Evolutionary conservation across 2,113 vertebrate genomes (phyloP), one percentile per base, ranked within the genome.

Genomic region (Corydoras maculifer): DNA sequence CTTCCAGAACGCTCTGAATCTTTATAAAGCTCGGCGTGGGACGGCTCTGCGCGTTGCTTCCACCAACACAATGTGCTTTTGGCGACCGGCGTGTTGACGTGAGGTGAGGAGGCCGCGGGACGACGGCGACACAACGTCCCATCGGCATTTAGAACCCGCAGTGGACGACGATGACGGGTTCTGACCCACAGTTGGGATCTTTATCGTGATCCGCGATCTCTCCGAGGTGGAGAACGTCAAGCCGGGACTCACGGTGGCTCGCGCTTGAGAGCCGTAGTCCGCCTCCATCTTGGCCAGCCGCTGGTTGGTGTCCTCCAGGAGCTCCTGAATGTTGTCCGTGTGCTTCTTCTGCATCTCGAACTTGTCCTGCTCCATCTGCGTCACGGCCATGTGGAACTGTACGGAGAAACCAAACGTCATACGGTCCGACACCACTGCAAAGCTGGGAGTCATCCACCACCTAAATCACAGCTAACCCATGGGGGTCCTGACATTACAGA

Each of bases 341-440:
- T 96, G 94, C 69, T 86, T 92, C 88, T 92, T 96, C 77, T 87
- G 92, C 76, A 98, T 79, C 9, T 87, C 88, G 74, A 95, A 91
- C 84, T 97, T 99, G 76, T 98, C 93, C 84, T 92, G 94, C 80
- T 99, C 97, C 90, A 94, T 90, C 75, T 93, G 89, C 0, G 94
- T 85, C 58, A 94, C 80, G 0, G 91, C 82, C 9, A 68, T 86
- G 60, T 96, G 93, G 54, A 98, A 84, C 97, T 99, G 77, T 4
- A 68, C 1, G 53, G 25, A 60, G 60, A 71, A 79, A 10, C 8
- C 18, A 43, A 5, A 43, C 7, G 35, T 43, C 7, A 4, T 2
- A 2, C 35, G 7, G 35, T 2, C 35, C 4, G 35, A 43, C 18
- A 25, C 18, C 18, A 25, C 18, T 25, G 18, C 18, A 25, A 25